A percentile compares a stretch with the other conserved stretches of the same genome.
phyloP scores from a whole-genome alignment of 2,113 vertebrate genomes.

The Bubo bubo region DNA sequence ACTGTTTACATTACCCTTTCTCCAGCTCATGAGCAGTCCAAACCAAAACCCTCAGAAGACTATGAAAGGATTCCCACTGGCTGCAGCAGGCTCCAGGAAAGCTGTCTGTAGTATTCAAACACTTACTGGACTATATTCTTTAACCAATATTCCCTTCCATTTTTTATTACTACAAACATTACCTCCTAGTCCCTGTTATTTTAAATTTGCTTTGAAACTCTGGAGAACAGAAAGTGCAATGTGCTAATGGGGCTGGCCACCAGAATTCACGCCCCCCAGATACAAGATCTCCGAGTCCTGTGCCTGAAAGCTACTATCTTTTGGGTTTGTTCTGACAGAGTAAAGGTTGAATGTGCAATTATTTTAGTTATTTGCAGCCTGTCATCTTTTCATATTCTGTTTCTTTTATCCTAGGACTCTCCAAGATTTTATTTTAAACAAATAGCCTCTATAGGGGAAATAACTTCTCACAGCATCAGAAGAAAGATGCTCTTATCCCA shows the following conservation, averaged over 20 bases:
- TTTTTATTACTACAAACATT: not conserved
- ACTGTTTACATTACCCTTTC: not conserved
- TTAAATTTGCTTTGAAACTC: slow-evolving; percentile 21
- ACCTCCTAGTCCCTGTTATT: not conserved
- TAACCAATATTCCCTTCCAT: not conserved
- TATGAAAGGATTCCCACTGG: not conserved
- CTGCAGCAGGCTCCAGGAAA: not conserved
- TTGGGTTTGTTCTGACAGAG: not conserved
- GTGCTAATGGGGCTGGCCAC: not conserved
- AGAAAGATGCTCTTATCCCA: not conserved
- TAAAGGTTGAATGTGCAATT: not conserved
- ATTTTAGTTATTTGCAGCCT: not conserved
- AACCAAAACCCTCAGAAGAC: not conserved
- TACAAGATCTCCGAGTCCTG: not conserved
- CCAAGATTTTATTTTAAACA: not conserved
- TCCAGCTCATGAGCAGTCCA: not conserved
- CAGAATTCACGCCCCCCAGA: not conserved
- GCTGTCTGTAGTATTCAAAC: not conserved
- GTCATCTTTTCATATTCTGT: not conserved
- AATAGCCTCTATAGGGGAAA: not conserved
- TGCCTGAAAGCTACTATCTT: not conserved
- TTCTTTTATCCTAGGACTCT: not conserved
- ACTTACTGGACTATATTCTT: not conserved
- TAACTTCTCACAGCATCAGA: not conserved
- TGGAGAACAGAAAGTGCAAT: not conserved